Conservation (phyloP, 1,140 invertebrate species). For the Camponotus vicinus region DNA sequence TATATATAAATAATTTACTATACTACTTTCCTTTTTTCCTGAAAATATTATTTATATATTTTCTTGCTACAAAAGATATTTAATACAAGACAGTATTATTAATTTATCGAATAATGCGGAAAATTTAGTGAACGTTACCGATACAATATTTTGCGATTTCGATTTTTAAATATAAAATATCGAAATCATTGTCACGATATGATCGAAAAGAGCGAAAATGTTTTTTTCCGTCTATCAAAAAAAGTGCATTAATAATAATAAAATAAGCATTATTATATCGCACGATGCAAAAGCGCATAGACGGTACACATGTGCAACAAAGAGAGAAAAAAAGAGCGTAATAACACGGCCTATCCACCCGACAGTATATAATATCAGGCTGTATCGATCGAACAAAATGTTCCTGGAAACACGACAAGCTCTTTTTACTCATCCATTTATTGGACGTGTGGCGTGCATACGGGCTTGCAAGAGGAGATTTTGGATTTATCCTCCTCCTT, state of each 20-base stretch:
- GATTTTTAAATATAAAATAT: neutral
- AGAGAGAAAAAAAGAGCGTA: slow-evolving; percentile 22
- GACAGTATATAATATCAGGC: slow-evolving; percentile 74
- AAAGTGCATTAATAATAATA: slow-evolving; percentile 71
- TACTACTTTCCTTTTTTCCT: neutral
- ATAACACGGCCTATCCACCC: slow-evolving; percentile 72
- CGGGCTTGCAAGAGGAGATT: slow-evolving; percentile 25
- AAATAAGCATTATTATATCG: slow-evolving; percentile 77
- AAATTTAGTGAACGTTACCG: neutral
- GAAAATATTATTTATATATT: neutral
- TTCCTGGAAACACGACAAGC: slow-evolving; percentile 78
- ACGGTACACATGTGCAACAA: slow-evolving; percentile 20
- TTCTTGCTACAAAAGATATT: neutral
- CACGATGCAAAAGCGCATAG: slow-evolving; percentile 61
- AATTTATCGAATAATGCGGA: neutral
- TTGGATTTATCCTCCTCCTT: neutral
- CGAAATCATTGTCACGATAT: neutral
- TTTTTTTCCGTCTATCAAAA: slow-evolving; percentile 66
- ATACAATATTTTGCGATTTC: neutral
- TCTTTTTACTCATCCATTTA: slow-evolving; percentile 72
- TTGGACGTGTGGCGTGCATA: slow-evolving; percentile 66
- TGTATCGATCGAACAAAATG: slow-evolving; percentile 79
- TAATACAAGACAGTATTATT: neutral
- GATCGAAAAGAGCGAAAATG: slow-evolving; percentile 47
- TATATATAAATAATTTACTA: slow-evolving; percentile 8